Base-by-base conservation (phyloP, 1,140 invertebrate species). In the Archegozetes longisetosus region DNA sequence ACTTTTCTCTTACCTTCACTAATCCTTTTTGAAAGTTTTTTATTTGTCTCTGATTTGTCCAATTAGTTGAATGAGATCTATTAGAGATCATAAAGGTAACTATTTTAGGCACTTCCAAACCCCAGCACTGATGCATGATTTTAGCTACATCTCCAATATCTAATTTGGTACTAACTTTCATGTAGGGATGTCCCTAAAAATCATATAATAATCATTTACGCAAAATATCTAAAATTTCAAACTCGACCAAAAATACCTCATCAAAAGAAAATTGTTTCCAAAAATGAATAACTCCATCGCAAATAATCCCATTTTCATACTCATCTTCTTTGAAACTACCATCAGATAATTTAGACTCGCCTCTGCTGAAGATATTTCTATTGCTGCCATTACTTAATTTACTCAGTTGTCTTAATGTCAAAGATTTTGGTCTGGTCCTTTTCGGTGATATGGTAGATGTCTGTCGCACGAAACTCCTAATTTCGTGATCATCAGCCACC, bases 21-120 rank as follows among this genome's bases (percentile, higher is more conserved):
- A 69, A 54, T 23, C 68, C 68, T 29, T 63, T 65, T 55, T 68
- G 63, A 54, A 69, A 68, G 29, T 58, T 64, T 24, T 63, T 53
- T 23, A 67, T 63, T 40, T 68, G 64, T 12, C 63, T 51, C 12
- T 61, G 55, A 53, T 65, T 65, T 24, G 59, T 58, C 63, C 64
- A 65, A n/a, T 62, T 52, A 2, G 50, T 46, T 25, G 61, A 32
- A 1, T 67, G 66, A 22, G 56, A 52, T 6, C 62, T 63, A 28
- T 64, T 64, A 0, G 66, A 66, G 26, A 69, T 62, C 0, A 69
- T 53, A 9, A 66, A 60, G 3, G 68, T 27, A 13, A 68, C 64
- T 27, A 69, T 69, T 13, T 66, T 61, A 9, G 68, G 68, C 6
- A 55, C 60, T 20, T 50, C 52, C 6, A 67, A 40, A 46, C 62